Percentiles rank a stretch among this genome's conserved stretches.
Evolutionary conservation across 2,113 vertebrate species (phyloP).

Genomic region (Edolisoma coerulescens): DNA sequence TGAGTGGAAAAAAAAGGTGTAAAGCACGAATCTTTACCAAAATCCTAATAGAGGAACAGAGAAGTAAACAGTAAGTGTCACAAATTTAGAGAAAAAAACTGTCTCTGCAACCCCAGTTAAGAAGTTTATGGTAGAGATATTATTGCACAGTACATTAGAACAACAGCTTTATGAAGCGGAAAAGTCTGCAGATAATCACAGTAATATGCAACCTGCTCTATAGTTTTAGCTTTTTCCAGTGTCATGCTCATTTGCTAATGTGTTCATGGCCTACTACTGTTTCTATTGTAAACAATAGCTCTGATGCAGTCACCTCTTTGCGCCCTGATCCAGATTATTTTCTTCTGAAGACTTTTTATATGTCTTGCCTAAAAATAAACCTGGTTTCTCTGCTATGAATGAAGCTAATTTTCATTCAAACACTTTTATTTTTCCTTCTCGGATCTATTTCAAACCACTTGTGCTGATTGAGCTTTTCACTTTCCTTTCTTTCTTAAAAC

Average conservation of each 20-base stretch:
- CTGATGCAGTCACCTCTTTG: neutral
- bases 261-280: neutral
- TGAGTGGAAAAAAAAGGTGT: neutral
- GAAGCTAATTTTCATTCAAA: neutral
- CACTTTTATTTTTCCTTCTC: neutral
- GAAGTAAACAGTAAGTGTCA: neutral
- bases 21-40: neutral
- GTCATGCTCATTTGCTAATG: neutral
- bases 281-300: neutral
- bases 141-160: neutral
- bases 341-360: neutral
- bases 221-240: neutral
- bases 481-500: neutral
- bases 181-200: neutral
- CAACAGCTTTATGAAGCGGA: neutral
- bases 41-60: neutral
- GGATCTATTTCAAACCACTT: neutral
- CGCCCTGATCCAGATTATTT: neutral
- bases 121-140: neutral
- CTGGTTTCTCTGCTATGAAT: neutral
- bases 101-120: neutral
- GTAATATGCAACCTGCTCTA: neutral
- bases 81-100: neutral
- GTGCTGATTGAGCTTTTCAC: neutral
- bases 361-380: neutral